These are phyloP conservation scores for Ptychochromis oligacanthus DNA, from an alignment of 2,113 vertebrate species.

Conservation along the genomic window DNA sequence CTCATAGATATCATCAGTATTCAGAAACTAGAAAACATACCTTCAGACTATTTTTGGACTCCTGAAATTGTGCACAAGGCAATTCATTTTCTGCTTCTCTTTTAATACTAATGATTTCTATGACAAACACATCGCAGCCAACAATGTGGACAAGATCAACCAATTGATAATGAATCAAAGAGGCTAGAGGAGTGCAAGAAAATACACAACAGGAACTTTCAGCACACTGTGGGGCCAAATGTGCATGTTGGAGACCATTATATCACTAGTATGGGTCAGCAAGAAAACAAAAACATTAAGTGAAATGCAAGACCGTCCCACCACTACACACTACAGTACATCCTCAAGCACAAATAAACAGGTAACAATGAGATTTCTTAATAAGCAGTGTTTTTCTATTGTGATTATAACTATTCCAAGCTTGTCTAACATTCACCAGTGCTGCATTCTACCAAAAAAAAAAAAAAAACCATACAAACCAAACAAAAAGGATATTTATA, in stretches of 20 bases:
- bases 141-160: constrained; percentile 11
- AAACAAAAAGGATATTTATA: constrained; percentile 75
- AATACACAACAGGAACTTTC: constrained; percentile 54
- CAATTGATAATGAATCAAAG: constrained; percentile 36
- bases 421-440: constrained; percentile 78
- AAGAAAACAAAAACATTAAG: constrained; percentile 70
- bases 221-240: constrained; percentile 48
- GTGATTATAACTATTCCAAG: constrained; percentile 80
- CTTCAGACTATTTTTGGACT: not conserved
- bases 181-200: constrained; percentile 27
- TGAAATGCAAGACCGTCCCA: constrained; percentile 90
- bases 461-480: constrained; percentile 61
- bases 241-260: constrained; percentile 55
- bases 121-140: not conserved
- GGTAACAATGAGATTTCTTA: constrained; percentile 69
- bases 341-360: constrained; percentile 91
- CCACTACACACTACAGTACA: constrained; percentile 93
- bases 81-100: not conserved
- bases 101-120: not conserved
- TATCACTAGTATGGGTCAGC: constrained; percentile 76
- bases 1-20: constrained; percentile 3
- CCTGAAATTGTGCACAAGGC: not conserved
- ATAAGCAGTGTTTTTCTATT: constrained; percentile 71
- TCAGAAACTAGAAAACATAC: not conserved
- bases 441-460: constrained; percentile 74